Percentiles rank a stretch among this genome's conserved stretches.
phyloP scores from a whole-genome alignment of 1,140 invertebrate species.

The Apis laboriosa region DNA sequence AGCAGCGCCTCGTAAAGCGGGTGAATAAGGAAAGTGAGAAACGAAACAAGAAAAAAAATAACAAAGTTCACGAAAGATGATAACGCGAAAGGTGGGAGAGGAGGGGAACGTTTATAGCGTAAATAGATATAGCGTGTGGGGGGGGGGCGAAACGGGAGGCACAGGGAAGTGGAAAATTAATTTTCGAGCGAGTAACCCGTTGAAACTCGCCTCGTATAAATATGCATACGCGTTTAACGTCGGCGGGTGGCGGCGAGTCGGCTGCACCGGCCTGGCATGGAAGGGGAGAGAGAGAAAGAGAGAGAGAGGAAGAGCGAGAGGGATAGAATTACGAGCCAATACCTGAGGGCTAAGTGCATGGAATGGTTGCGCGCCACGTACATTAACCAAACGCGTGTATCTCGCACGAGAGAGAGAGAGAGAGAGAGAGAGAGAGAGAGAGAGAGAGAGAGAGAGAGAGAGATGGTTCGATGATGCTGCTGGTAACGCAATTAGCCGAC shows the following conservation, averaged over 20 bases:
- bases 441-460: neutral
- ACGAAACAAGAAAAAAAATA: too few species aligned
- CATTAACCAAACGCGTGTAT: constrained; percentile 44
- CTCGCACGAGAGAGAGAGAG: neutral
- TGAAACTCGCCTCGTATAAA: constrained; percentile 43
- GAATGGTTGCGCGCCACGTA: constrained; percentile 17
- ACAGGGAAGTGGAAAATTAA: constrained; percentile 25
- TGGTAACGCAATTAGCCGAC: constrained; percentile 55
- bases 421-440: neutral
- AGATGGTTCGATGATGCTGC: constrained; percentile 37
- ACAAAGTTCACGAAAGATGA: too few species aligned
- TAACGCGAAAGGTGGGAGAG: too few species aligned
- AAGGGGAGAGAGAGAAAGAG: neutral
- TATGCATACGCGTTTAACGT: constrained; percentile 42
- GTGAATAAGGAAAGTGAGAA: too few species aligned
- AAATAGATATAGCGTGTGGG: too few species aligned
- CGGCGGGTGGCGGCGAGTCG: too few species aligned
- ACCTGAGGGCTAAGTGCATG: constrained; percentile 58
- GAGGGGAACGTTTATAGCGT: too few species aligned
- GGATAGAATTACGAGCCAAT: constrained; percentile 48
- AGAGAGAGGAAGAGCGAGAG: neutral
- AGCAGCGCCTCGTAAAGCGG: too few species aligned
- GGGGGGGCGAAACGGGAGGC: neutral
- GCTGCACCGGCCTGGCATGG: too few species aligned
- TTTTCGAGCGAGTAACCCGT: constrained; percentile 15